phyloP scores from a whole-genome alignment of 2,888 invertebrate genomes.

The Trisateles emortualis region DNA sequence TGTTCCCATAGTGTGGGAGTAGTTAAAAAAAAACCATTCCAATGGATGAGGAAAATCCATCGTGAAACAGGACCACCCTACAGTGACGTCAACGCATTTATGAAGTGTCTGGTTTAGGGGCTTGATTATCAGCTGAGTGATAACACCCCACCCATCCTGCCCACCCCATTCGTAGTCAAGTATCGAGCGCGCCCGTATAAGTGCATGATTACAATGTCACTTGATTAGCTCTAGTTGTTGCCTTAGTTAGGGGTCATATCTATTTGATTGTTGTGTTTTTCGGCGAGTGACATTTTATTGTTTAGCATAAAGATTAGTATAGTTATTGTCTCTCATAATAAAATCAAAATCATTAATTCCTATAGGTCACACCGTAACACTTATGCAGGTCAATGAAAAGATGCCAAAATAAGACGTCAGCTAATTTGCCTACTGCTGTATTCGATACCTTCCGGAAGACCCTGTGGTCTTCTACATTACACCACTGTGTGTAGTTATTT shows the following conservation, averaged over 20 bases:
- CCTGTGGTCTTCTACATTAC: too few species aligned
- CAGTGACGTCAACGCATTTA: conserved; percentile 64
- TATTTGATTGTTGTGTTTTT: not conserved
- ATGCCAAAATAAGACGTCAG: too few species aligned
- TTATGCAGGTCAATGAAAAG: too few species aligned
- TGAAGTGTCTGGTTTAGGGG: conserved; percentile 62
- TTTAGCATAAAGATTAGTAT: too few species aligned
- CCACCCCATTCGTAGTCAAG: conserved; percentile 23
- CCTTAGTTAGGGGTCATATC: not conserved
- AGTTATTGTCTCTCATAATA: too few species aligned
- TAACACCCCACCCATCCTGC: conserved; percentile 50
- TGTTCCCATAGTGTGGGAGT: too few species aligned
- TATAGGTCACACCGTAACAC: too few species aligned
- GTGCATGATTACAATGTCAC: conserved; percentile 46
- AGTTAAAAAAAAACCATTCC: not conserved
- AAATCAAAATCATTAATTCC: too few species aligned
- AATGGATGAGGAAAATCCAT: conserved; percentile 19
- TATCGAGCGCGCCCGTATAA: conserved; percentile 71
- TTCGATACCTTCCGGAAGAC: too few species aligned
- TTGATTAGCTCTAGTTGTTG: conserved; percentile 39
- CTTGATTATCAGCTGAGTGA: conserved; percentile 74
- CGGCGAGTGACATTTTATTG: not conserved
- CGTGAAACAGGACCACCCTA: conserved; percentile 45
- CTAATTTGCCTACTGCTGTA: too few species aligned
- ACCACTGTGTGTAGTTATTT: too few species aligned